Evolutionary conservation across 2,113 vertebrate genomes (phyloP).

Genomic region (Panthera tigris): DNA sequence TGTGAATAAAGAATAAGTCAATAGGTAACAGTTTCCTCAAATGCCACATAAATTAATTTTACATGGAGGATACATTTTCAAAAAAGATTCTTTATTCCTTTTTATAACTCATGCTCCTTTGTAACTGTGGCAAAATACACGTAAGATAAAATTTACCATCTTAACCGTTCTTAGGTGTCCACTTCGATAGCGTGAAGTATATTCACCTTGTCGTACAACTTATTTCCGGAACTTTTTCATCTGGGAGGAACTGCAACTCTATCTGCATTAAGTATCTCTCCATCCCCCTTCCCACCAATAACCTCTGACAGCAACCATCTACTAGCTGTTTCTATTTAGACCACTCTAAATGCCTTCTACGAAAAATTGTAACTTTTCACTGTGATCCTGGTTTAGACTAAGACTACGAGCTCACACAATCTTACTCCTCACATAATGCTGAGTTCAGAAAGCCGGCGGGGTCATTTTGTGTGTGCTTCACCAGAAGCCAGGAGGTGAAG

Average conservation of each 20-base stretch:
- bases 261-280: background rate
- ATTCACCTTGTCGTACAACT: background rate
- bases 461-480: background rate
- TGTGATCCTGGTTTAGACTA: background rate
- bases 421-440: background rate
- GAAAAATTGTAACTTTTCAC: background rate
- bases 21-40: background rate
- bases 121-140: background rate
- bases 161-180: background rate
- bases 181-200: background rate
- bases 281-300: no score
- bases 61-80: background rate
- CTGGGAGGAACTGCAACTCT: background rate
- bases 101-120: background rate
- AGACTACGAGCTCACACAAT: background rate
- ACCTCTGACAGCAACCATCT: background rate
- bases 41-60: background rate
- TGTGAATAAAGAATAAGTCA: conserved; percentile 42
- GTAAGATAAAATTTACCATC: background rate
- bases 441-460: background rate
- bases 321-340: background rate
- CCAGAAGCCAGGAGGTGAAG: background rate
- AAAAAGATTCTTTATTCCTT: background rate
- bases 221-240: background rate
- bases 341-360: background rate